Evolutionary conservation across 1,140 invertebrate species (phyloP).

Genomic region (Physella acuta): DNA sequence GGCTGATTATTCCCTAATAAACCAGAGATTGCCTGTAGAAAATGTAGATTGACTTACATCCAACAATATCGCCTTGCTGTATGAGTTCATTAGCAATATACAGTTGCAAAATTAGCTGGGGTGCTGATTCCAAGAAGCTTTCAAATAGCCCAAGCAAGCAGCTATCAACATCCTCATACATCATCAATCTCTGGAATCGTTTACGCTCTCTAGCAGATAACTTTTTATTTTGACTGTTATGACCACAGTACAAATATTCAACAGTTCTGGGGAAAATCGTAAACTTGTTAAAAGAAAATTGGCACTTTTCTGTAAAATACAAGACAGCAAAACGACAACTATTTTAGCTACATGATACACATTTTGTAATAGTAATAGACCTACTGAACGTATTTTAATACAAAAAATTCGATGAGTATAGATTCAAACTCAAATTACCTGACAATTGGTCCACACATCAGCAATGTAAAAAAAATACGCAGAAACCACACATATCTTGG

Average conservation of each 20-base stretch:
- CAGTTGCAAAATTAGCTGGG: conserved; percentile 82
- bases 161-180: conserved; percentile 53
- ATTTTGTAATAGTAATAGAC: background rate
- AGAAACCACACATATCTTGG: conserved; percentile 37
- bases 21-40: too few species aligned
- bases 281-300: background rate
- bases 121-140: conserved; percentile 86
- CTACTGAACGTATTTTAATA: background rate
- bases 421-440: too few species aligned
- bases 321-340: background rate
- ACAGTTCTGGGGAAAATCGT: conserved; percentile 37
- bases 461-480: conserved; percentile 38
- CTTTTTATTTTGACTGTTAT: conserved; percentile 35
- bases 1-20: too few species aligned
- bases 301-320: background rate
- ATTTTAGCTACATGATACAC: background rate
- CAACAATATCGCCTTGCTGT: conserved; percentile 60
- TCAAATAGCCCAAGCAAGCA: conserved; percentile 80
- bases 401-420: too few species aligned
- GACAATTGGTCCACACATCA: conserved; percentile 44
- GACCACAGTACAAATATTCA: conserved; percentile 51
- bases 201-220: conserved; percentile 28
- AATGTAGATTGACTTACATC: too few species aligned
- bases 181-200: conserved; percentile 45
- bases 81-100: conserved; percentile 66